Base-by-base conservation (phyloP, 2,113 vertebrate genomes). In the Chiloscyllium plagiosum region DNA sequence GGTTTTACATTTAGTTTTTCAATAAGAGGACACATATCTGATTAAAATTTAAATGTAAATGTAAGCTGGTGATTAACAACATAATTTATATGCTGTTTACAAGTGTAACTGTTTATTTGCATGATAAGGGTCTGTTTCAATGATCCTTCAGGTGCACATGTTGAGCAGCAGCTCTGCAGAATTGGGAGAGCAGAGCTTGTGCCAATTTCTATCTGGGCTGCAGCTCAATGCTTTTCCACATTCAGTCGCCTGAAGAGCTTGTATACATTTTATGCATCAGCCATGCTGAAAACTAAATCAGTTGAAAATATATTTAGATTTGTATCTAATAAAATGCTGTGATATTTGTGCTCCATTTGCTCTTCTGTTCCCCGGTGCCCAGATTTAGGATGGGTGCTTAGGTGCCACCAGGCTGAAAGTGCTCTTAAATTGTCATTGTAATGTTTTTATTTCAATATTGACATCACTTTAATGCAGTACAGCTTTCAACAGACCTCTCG, bases 241-340 rank as follows among this genome's bases (percentile, higher is more conserved):
- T 42, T 83, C n/a, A 83, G 78, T 83, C 78, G 33, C 78, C n/a
- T 42, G 17, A 83, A 3, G n/a, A 13, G 78, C 78, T 83, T 19
- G n/a, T 42, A 42, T 42, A 42, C n/a, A 83, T 42, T 42, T 37
- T 83, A 37, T 20, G 78, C 78, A 17, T 37, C 19, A 83, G 78
- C n/a, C 4, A 37, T 83, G 78, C 78, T 42, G 15, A 83, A 61
- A 83, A 83, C 78, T n/a, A 42, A 5, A 37, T 83, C 78, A 37
- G n/a, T 83, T 83, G 78, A n/a, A 83, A 83, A 83, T 76, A 42
- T 83, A 83, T 83, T 83, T 42, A 83, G 33, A 83, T 80, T 37
- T 19, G 13, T 37, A 83, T 20, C n/a, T 37, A 42, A 42, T 83
- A 83, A 83, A 83, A 33, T 83, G 37, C n/a, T 19, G n/a, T 4